Evolutionary conservation across 2,888 invertebrate species (phyloP).

Genomic region (Lagria hirta): DNA sequence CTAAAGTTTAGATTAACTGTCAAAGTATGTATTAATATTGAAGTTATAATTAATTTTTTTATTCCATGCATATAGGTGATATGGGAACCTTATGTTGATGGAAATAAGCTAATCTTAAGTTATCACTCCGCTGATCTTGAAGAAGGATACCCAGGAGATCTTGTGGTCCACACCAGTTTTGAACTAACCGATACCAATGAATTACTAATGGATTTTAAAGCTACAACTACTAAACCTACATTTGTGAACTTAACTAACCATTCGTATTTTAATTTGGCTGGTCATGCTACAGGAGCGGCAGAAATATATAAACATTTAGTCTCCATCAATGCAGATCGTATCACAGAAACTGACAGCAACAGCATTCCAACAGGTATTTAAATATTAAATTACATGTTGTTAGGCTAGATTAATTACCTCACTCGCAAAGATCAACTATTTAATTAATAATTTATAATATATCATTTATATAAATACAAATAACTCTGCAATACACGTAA

Average conservation of each 20-base stretch:
- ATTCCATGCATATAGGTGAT: conserved; percentile 57
- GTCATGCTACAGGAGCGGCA: conserved; percentile 73
- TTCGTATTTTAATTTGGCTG: conserved; percentile 89
- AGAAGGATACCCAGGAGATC: conserved; percentile 87
- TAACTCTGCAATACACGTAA: too few species aligned
- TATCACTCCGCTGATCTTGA: conserved; percentile 77
- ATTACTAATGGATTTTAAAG: conserved; percentile 73
- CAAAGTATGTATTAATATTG: conserved; percentile 52
- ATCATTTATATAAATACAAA: too few species aligned
- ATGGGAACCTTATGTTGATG: conserved; percentile 67
- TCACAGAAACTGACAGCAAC: conserved; percentile 69
- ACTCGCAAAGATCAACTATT: too few species aligned
- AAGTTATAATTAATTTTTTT: conserved; percentile 2
- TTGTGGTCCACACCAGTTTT: conserved; percentile 71
- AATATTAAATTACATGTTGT: conserved; percentile 6
- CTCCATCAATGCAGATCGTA: conserved; percentile 74
- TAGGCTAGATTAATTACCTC: too few species aligned
- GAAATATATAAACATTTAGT: conserved; percentile 70
- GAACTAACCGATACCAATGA: conserved; percentile 73
- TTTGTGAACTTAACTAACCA: conserved; percentile 86
- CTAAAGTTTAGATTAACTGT: too few species aligned
- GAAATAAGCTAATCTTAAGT: conserved; percentile 68
- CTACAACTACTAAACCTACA: conserved; percentile 75
- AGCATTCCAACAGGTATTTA: conserved; percentile 70
- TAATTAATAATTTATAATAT: too few species aligned